phyloP scores from a whole-genome alignment of 1,140 invertebrate genomes.

The Pseudobourletiella spinata region DNA sequence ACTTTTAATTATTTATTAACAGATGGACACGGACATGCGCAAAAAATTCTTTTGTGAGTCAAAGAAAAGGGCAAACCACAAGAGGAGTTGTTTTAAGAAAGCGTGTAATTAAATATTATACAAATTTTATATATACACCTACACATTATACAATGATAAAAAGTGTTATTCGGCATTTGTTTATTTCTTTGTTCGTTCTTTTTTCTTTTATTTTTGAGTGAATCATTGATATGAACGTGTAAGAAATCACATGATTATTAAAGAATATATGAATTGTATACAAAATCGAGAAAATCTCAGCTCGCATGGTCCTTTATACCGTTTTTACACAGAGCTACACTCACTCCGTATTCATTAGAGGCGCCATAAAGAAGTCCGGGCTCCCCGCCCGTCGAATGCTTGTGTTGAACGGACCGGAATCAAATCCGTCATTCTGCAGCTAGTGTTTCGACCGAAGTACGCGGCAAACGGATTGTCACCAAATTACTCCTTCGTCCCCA shows the following conservation, averaged over 20 bases:
- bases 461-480: no score
- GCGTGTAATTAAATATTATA: conserved; percentile 1
- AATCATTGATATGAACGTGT: not conserved
- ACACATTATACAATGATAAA: not conserved
- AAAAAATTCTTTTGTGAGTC: not conserved
- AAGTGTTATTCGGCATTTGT: not conserved
- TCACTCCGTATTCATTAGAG: no score
- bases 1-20: not conserved
- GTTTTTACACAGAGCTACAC: not conserved
- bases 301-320: not conserved
- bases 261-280: not conserved
- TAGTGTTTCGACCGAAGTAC: not conserved
- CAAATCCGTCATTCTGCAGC: not conserved
- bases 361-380: no score
- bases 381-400: not conserved
- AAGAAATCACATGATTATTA: not conserved
- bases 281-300: not conserved
- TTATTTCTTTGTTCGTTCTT: conserved; percentile 5
- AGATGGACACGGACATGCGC: conserved; percentile 1
- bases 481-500: no score
- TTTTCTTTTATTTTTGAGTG: conserved; percentile 2
- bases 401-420: not conserved
- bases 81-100: conserved; percentile 6
- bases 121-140: conserved; percentile 4
- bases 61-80: not conserved